Evolutionary conservation across 2,113 vertebrate genomes (phyloP).

Genomic region (Delphinus delphis): DNA sequence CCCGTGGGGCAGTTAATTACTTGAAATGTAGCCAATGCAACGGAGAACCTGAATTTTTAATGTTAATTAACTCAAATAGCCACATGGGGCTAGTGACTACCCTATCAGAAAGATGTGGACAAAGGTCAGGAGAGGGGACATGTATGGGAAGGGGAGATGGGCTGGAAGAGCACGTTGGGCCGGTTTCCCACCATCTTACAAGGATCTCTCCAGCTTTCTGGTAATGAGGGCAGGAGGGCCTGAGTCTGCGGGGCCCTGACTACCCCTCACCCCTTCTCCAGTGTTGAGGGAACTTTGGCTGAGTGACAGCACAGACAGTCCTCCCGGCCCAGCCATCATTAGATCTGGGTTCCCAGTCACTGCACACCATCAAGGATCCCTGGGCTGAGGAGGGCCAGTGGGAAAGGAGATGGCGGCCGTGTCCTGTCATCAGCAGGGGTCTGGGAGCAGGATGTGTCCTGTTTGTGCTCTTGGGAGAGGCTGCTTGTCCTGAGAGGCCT

Average conservation of each 20-base stretch:
- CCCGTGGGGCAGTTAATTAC: accelerated
- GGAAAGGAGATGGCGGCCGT: background rate
- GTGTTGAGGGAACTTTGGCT: background rate
- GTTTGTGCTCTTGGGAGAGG: background rate
- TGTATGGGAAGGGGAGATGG: background rate
- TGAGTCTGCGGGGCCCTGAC: accelerated
- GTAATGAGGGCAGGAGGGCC: accelerated
- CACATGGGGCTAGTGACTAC: background rate
- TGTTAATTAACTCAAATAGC: background rate
- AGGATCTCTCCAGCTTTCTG: background rate
- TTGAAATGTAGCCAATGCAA: background rate
- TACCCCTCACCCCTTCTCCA: background rate
- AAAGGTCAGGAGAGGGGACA: background rate
- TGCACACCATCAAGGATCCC: background rate
- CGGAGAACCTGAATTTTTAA: background rate
- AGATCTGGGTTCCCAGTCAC: background rate
- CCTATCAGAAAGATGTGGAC: background rate
- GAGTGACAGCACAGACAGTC: background rate
- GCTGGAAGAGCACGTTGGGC: background rate
- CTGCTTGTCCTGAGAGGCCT: background rate
- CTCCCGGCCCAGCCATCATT: background rate
- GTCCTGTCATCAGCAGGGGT: background rate
- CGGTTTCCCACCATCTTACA: background rate
- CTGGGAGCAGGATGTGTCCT: background rate
- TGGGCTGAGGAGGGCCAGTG: background rate